Percentiles rank a stretch among this genome's conserved stretches.
Conservation (phyloP, 64 coral and sea anemone genomes). For the Stichodactyla mertensii region DNA sequence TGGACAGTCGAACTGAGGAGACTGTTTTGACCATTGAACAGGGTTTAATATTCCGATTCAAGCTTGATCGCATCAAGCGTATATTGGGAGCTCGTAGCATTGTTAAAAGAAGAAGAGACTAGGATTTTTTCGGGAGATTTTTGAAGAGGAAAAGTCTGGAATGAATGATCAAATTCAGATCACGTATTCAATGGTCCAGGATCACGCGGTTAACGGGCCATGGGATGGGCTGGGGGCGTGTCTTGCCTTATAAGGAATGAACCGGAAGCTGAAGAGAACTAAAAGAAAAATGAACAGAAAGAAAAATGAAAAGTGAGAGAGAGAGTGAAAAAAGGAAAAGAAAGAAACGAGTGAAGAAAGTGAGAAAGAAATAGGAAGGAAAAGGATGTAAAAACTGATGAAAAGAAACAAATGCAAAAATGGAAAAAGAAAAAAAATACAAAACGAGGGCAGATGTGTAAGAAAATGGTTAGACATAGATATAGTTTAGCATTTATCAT, state of each 20-base stretch:
- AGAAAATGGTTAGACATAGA: not conserved
- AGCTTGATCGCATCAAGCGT: not conserved
- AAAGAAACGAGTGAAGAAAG: not conserved
- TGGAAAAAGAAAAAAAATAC: not conserved
- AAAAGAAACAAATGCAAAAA: not conserved
- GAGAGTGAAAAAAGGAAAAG: not conserved
- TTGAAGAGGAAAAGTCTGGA: not conserved
- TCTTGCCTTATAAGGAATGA: slow-evolving; percentile 1
- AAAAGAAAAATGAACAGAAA: not conserved
- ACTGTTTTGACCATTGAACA: slow-evolving; percentile 18
- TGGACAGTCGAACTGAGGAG: slow-evolving; percentile 20
- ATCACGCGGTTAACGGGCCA: not conserved
- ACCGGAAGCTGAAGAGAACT: not conserved
- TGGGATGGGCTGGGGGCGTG: slow-evolving; percentile 19
- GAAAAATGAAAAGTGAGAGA: not conserved
- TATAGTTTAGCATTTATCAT: not conserved
- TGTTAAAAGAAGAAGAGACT: not conserved
- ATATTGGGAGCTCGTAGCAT: not conserved
- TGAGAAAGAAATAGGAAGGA: not conserved
- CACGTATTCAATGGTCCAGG: slow-evolving; percentile 13
- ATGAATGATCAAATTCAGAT: not conserved
- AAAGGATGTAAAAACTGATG: not conserved
- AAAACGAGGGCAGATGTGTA: not conserved
- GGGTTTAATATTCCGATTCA: not conserved
- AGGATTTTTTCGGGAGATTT: not conserved